A percentile compares a stretch with the other conserved stretches of the same genome.
Conservation (phyloP, 2,888 invertebrate genomes). For the Oeneis ivallda region DNA sequence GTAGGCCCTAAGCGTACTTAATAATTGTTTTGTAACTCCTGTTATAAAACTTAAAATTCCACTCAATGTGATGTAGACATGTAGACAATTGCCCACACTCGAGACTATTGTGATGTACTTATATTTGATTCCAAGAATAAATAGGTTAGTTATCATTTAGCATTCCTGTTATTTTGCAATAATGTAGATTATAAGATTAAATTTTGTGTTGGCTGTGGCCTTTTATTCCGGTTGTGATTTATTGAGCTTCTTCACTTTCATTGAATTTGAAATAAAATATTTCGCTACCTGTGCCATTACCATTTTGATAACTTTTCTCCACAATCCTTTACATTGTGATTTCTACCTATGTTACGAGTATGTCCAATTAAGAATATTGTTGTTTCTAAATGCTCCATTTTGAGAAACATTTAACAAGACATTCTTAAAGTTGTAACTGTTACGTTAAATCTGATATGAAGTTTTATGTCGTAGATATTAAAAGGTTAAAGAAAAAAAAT, state of each 20-base stretch:
- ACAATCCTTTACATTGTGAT: conserved; percentile 33
- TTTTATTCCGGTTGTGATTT: conserved; percentile 38
- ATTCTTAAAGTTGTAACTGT: conserved; percentile 19
- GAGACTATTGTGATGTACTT: conserved; percentile 14
- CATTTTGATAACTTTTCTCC: conserved; percentile 26
- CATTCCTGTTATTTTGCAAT: conserved; percentile 33
- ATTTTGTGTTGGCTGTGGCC: conserved; percentile 32
- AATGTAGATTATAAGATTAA: conserved; percentile 29
- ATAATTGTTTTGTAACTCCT: conserved; percentile 13
- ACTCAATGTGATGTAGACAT: conserved; percentile 16
- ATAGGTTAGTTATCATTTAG: conserved; percentile 24
- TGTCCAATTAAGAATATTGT: too few relatives aligned
- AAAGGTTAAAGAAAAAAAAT: too few relatives aligned
- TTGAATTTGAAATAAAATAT: conserved; percentile 11
- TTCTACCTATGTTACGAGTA: conserved; percentile 9
- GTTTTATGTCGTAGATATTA: too few relatives aligned
- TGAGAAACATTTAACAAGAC: background rate
- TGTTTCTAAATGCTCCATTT: background rate
- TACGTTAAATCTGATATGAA: background rate
- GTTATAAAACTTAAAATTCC: conserved; percentile 15
- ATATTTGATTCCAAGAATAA: conserved; percentile 12
- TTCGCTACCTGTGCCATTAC: conserved; percentile 29
- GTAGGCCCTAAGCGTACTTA: conserved; percentile 16
- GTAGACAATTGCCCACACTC: conserved; percentile 2
- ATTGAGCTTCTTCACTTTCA: conserved; percentile 13